phyloP scores from a whole-genome alignment of 1,140 invertebrate species.

The Copidosoma floridanum region DNA sequence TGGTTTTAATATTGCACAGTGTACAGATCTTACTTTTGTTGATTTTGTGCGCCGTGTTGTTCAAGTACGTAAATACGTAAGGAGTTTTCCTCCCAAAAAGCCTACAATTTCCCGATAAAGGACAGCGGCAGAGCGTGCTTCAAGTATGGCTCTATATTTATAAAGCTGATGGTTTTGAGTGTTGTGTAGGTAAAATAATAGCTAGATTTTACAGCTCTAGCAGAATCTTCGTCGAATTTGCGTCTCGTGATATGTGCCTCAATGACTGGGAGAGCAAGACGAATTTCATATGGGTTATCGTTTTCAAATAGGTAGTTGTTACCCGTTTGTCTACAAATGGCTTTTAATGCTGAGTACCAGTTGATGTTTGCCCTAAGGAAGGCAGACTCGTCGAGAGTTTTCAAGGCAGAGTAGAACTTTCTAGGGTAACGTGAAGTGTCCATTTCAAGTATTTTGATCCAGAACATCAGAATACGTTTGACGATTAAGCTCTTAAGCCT shows the following conservation, averaged over 20 bases:
- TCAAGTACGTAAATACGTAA: not conserved
- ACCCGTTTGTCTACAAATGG: no score
- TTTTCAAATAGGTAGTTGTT: no score
- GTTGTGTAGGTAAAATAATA: no score
- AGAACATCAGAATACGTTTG: not conserved
- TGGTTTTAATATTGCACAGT: not conserved
- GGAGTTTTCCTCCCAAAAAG: not conserved
- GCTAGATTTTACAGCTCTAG: no score
- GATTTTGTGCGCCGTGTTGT: not conserved
- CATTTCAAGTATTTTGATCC: not conserved
- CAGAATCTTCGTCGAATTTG: no score
- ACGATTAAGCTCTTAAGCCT: no score
- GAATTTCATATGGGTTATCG: no score
- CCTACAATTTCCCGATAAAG: not conserved
- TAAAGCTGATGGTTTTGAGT: no score
- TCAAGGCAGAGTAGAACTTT: not conserved
- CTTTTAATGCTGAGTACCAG: not conserved
- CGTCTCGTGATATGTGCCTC: no score
- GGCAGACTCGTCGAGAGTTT: not conserved
- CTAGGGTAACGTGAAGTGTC: no score
- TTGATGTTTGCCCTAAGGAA: not conserved
- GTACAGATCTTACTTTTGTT: not conserved
- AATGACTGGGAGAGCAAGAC: no score
- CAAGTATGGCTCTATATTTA: not conserved
- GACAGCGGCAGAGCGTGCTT: not conserved